Evolutionary conservation across 1,140 invertebrate genomes (phyloP).

Genomic region (Drosophila ananassae): DNA sequence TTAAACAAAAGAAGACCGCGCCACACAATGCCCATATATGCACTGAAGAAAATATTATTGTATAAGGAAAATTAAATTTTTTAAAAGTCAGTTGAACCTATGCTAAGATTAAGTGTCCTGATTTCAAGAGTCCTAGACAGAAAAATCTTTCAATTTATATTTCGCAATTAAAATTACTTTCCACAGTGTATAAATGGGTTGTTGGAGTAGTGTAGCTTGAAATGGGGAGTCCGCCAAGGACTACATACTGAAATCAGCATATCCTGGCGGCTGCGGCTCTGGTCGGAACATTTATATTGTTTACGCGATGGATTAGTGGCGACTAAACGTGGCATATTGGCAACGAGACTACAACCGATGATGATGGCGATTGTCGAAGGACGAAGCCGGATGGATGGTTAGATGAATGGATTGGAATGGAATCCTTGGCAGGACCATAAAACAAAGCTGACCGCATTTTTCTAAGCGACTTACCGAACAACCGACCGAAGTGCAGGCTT

Average conservation of each 20-base stretch:
- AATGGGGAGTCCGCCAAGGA: conserved; percentile 27
- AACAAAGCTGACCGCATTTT: conserved; percentile 57
- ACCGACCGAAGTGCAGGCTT: conserved; percentile 24
- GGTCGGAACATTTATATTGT: conserved; percentile 66
- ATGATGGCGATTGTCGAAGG: conserved; percentile 40
- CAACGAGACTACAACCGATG: conserved; percentile 54
- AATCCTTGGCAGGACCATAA: conserved; percentile 47
- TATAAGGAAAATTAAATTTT: too few species aligned
- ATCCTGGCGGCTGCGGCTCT: conserved; percentile 48
- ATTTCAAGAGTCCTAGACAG: too few species aligned
- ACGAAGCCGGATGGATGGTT: conserved; percentile 32
- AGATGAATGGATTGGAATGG: conserved; percentile 23
- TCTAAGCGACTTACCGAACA: conserved; percentile 51
- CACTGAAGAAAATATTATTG: conserved; percentile 8
- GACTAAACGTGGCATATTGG: conserved; percentile 72
- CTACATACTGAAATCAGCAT: conserved; percentile 59
- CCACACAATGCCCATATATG: conserved; percentile 37
- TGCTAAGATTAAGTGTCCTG: too few species aligned
- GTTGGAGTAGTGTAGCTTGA: background rate
- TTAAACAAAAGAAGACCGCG: conserved; percentile 66
- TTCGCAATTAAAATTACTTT: background rate
- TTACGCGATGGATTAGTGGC: conserved; percentile 71
- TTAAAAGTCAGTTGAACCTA: too few species aligned
- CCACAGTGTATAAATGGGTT: background rate
- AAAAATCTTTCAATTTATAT: too few species aligned